Evolutionary conservation across 2,888 invertebrate species (phyloP), one percentile per base, ranked within the genome.

Genomic region (Xiphydria camelus): DNA sequence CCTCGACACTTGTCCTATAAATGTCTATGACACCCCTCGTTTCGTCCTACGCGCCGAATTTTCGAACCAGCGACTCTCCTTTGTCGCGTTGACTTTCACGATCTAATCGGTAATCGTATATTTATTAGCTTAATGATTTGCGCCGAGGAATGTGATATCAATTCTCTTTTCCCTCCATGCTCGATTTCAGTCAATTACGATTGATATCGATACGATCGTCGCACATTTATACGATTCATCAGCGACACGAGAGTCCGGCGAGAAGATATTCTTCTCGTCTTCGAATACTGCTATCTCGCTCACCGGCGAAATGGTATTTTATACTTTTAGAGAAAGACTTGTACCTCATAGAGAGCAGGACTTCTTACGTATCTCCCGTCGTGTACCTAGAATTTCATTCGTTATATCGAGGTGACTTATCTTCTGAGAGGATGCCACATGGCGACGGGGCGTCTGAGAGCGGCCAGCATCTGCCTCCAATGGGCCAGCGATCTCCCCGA

Each of bases 401-500:
- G 29, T 14, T 12, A 14, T 12, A 12, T 29, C 29, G 12, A 12
- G 6, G 14, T 10, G 9, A 29, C 14, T 65, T 54, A 73, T 58
- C 73, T 82, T 59, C 88, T 77, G 31, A 91, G 77, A 22, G 86
- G 83, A 74, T 91, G 91, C 90, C 91, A 91, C 89, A 90, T 90
- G 21, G 89, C 87, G 5, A 89, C 85, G 0, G 90, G 90, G 68
- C 88, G 89, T 51, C 90, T 80, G 33, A 89, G 78, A 12, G 88
- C 86, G 22, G 86, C 82, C 68, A 91, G 79, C 90, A 91, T 91
- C 77, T 90, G 89, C 67, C 87, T 86, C 90, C 90, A 91, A 66
- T 91, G 91, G 17, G 85, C 83, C 39, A 88, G 69, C 1, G 89
- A 83, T 64, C 87, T 82, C 43, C 90, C 90, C 25, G 83, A 81